phyloP scores from a whole-genome alignment of 2,888 invertebrate species.

The Acleris cristana region DNA sequence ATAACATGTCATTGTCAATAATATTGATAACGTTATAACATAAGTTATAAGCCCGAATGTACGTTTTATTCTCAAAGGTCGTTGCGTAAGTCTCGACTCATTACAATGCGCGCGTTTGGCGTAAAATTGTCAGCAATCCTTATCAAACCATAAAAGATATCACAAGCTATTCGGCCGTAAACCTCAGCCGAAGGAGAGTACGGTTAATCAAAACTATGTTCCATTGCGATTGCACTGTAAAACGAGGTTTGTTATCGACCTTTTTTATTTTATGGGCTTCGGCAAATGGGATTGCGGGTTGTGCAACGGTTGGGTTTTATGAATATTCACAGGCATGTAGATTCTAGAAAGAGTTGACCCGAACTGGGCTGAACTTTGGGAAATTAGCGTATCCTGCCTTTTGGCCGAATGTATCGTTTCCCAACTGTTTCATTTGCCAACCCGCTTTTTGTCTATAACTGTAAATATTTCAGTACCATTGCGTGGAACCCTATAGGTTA shows the following conservation, averaged over 20 bases:
- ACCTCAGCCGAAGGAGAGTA: constrained; percentile 11
- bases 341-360: constrained; percentile 2
- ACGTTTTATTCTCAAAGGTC: neutral
- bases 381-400: too few species aligned
- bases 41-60: too few species aligned
- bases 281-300: constrained; percentile 35
- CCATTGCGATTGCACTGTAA: constrained; percentile 35
- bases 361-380: too few species aligned
- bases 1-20: too few species aligned
- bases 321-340: constrained; percentile 14
- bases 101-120: constrained; percentile 61
- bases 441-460: too few species aligned
- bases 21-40: too few species aligned
- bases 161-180: constrained; percentile 37
- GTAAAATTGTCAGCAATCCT: constrained; percentile 71
- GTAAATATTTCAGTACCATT: too few species aligned
- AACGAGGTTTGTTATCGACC: constrained; percentile 53
- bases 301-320: constrained; percentile 16
- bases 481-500: too few species aligned
- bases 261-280: constrained; percentile 50
- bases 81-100: constrained; percentile 42
- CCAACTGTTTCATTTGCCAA: too few species aligned
- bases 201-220: constrained; percentile 39
- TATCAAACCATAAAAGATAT: constrained; percentile 70
- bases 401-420: too few species aligned